These are phyloP conservation scores for Takifugu rubripes DNA, from an alignment of 2,797 vertebrate species.

Conservation along the genomic window DNA sequence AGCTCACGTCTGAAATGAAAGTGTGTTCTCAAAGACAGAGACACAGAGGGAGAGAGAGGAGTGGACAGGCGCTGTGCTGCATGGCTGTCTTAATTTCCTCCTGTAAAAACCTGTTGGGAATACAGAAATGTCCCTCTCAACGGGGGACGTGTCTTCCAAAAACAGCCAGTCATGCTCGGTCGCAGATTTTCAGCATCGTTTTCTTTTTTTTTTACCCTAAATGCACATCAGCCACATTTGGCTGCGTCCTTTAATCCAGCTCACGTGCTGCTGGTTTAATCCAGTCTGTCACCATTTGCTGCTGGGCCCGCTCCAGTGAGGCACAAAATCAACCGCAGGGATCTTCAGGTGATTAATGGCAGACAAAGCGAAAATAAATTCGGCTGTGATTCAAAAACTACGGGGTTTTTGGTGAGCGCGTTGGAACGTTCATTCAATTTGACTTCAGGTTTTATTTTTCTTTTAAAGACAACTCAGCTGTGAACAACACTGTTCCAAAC, in stretches of 20 bases:
- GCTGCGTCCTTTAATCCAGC: background rate
- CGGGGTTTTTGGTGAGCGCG: too few relatives aligned
- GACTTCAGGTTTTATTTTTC: too few relatives aligned
- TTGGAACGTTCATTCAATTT: too few relatives aligned
- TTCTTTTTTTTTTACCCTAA: background rate
- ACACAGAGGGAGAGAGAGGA: background rate
- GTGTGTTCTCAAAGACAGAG: slow-evolving; percentile 15
- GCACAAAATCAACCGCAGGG: background rate
- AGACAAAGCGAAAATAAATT: background rate
- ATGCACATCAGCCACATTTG: background rate
- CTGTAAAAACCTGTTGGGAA: slow-evolving; percentile 9
- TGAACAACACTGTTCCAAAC: too few relatives aligned
- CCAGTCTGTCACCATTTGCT: background rate
- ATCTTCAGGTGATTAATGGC: slow-evolving; percentile 4
- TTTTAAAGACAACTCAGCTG: too few relatives aligned
- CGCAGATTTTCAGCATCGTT: background rate
- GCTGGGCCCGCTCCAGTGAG: background rate
- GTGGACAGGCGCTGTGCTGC: slow-evolving; percentile 37
- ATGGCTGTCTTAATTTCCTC: slow-evolving; percentile 45
- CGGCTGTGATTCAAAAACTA: background rate
- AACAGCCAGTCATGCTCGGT: too few relatives aligned
- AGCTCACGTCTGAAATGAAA: slow-evolving; percentile 47
- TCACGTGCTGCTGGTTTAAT: background rate
- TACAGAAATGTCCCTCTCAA: slow-evolving; percentile 11
- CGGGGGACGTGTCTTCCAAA: background rate